Evolutionary conservation across 2,797 vertebrate genomes (phyloP).

Genomic region (Syncerus caffer): DNA sequence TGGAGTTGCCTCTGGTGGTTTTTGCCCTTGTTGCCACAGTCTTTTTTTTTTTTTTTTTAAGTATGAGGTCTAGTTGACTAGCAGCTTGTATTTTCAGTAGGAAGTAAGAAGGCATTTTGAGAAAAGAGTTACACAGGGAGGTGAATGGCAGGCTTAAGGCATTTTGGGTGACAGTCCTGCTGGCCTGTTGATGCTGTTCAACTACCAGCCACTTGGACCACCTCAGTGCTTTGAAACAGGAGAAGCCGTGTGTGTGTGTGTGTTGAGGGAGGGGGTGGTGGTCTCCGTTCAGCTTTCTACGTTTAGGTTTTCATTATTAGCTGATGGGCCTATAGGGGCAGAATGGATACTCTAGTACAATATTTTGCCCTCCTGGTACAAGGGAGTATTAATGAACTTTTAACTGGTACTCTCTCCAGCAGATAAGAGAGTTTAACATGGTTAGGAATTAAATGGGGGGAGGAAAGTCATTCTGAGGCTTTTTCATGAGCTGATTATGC

Average conservation of each 20-base stretch:
- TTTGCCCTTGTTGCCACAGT: background rate
- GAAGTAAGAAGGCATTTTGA: background rate
- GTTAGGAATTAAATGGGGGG: background rate
- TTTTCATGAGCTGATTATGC: background rate
- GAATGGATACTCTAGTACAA: background rate
- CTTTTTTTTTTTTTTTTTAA: background rate
- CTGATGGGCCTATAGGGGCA: background rate
- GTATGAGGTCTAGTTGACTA: background rate
- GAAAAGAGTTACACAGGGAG: background rate
- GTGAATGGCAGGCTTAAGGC: background rate
- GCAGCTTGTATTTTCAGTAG: background rate
- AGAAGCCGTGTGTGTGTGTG: background rate
- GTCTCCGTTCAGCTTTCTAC: background rate
- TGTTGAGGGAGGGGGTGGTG: background rate
- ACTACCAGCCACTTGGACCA: background rate
- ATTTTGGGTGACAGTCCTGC: background rate
- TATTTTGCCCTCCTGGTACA: background rate
- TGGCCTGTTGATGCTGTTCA: background rate
- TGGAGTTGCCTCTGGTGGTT: background rate
- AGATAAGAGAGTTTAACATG: background rate
- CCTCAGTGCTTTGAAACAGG: background rate
- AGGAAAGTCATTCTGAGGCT: background rate
- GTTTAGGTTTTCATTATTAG: background rate
- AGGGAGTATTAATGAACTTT: background rate
- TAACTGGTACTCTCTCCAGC: background rate